These are phyloP conservation scores for Amblyraja radiata DNA, from an alignment of 2,797 vertebrate genomes.

Conservation along the genomic window DNA sequence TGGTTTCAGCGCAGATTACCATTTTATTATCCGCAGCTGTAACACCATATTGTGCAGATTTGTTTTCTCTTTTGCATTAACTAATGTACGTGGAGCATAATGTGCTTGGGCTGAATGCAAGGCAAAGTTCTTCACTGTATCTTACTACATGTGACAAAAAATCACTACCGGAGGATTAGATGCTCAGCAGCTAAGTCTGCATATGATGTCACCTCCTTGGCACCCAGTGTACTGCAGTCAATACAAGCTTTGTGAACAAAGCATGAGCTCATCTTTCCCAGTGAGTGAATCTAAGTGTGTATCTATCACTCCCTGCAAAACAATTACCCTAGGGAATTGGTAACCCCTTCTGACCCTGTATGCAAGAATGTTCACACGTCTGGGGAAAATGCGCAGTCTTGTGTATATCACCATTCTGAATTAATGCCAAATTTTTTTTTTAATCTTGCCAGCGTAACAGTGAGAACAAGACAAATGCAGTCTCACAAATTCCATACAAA, in stretches of 20 bases:
- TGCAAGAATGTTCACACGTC: neutral
- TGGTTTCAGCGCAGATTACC: neutral
- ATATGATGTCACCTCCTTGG: constrained; percentile 31
- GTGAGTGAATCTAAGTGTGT: neutral
- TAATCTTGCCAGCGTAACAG: neutral
- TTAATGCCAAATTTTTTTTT: neutral
- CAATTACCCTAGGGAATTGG: neutral
- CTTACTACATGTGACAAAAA: too few relatives aligned
- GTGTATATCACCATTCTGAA: too few relatives aligned
- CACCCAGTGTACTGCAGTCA: neutral
- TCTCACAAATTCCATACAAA: too few relatives aligned
- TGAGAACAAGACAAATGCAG: neutral
- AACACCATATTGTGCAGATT: too few relatives aligned
- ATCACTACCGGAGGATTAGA: neutral
- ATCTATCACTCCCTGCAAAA: neutral
- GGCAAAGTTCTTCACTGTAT: too few relatives aligned
- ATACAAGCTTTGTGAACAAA: neutral
- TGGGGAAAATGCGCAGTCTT: constrained; percentile 7
- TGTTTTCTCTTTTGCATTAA: too few relatives aligned
- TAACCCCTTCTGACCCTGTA: neutral
- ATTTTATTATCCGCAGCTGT: neutral
- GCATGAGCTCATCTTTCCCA: constrained; percentile 31
- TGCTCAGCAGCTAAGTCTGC: neutral
- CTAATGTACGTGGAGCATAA: too few relatives aligned
- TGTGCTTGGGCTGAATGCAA: too few relatives aligned